Base-by-base conservation (phyloP, 1,140 invertebrate species). In the Ostrea denselamellosa region DNA sequence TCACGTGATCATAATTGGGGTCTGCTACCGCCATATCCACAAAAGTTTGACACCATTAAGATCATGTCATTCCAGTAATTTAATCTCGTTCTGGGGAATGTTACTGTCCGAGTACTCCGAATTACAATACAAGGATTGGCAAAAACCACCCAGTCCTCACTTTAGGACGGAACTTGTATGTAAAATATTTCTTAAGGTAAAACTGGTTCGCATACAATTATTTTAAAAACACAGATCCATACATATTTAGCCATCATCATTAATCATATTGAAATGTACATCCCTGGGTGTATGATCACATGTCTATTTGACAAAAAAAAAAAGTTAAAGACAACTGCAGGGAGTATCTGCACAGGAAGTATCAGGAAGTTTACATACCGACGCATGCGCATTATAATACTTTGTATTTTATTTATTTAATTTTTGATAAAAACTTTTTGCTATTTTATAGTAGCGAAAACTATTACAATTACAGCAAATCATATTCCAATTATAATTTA, bases 341-440 rank as follows among this genome's bases (percentile, higher is more conserved):
- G 86, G 86, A 86, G 86, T 53, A 81, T 86, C 86, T 86, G 28
- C 28, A 86, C 85, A 82, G 85, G 88, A 88, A 88, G 88, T 88
- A 86, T 83, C 85, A 82, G 85, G 88, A 88, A 88, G 88, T 88
- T 88, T 88, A 88, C 88, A 86, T 65, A 68, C 82, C 83, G 51
- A 86, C 82, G 65, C 87, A 86, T 88, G 88, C 85, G 22, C 81
- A 88, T 8, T 84, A 44, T 68, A 51, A 28, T 62, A 14, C 28
- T 3, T 28, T 28, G 14, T 12, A 44, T 77, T 77, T 77, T 77
- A 12, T 77, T 28, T 22, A n/a, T 77, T 77, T 77, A 25, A 4
- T 25, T 9, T 25, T 12, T 28, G 14, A 77, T 28, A 77, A 28
- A 28, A 77, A 77, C 25, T 22, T 77, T 77, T 34, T 28, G 25